Evolutionary conservation across 2,113 vertebrate genomes (phyloP), one percentile per base, ranked within the genome.

Genomic region (Nyctibius bracteatus): DNA sequence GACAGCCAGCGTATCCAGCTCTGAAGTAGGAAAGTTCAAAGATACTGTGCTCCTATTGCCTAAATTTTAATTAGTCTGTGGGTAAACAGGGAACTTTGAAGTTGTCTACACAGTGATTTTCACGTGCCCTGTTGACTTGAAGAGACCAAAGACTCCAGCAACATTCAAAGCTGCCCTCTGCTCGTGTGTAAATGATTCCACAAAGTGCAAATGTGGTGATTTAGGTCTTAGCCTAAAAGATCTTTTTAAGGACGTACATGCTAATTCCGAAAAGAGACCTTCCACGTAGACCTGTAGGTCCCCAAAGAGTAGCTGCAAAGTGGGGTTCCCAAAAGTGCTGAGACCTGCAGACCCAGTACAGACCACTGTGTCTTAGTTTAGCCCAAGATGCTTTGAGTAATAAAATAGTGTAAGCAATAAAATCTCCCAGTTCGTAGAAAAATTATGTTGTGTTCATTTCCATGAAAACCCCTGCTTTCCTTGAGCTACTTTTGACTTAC

Each of bases 401-500:
- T 35, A 63, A 52, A 89, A 78, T 9, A 52, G 5, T 23, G 5
- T 30, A 83, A 93, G 71, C 0, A 0, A 68, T 58, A 86, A 95
- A 81, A 88, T 77, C 65, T 65, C 30, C 37, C 80, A 54, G 27
- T 72, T 30, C 66, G 61, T 33, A 66, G 75, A 81, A 91, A 90
- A 93, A 92, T 46, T 84, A 59, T 44, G 31, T 84, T 81, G 57
- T n/a, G 31, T 33, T 92, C n/a, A 89, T 92, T 84, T 84, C 49
- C 78, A 82, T 85, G 58, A 88, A 91, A 92, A 96, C 81, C 70
- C 4, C 3, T 86, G 77, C 57, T 89, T 91, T 88, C 54, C 44
- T 72, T 94, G 88, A 94, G 68, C 62, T 92, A 92, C 92, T 94
- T 93, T 54, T 94, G 92, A 96, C 92, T 94, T 96, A 43, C 30